Evolutionary conservation across 1,140 invertebrate genomes (phyloP).

Genomic region (Leptinotarsa lineolata): DNA sequence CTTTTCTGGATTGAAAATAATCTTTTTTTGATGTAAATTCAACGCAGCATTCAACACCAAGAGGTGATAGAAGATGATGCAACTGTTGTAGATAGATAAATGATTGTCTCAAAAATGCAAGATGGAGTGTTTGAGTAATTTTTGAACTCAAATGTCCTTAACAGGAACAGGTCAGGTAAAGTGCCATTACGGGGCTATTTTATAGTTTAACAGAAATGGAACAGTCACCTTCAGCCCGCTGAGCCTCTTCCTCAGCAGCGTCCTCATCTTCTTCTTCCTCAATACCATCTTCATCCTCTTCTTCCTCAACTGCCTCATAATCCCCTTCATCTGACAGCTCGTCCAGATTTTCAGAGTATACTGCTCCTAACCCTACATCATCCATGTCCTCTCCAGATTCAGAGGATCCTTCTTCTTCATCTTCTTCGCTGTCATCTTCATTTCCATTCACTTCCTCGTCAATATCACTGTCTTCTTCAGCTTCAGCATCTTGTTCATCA

Average conservation of each 20-base stretch:
- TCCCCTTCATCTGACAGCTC: constrained; percentile 65
- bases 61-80: too few relatives aligned
- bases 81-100: too few relatives aligned
- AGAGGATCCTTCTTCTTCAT: constrained; percentile 64
- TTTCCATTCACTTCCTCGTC: constrained; percentile 75
- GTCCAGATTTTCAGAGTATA: constrained; percentile 75
- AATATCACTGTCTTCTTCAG: constrained; percentile 69
- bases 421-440: constrained; percentile 70
- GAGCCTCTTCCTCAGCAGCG: constrained; percentile 62
- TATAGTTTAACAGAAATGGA: constrained; percentile 10
- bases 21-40: too few relatives aligned
- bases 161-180: too few relatives aligned
- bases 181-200: not conserved
- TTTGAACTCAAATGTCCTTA: too few relatives aligned
- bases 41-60: too few relatives aligned
- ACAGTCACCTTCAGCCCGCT: constrained; percentile 42
- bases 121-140: too few relatives aligned
- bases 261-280: constrained; percentile 65
- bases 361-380: constrained; percentile 63
- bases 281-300: constrained; percentile 65
- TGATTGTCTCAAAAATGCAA: too few relatives aligned
- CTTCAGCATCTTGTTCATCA: constrained; percentile 71
- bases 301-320: constrained; percentile 68
- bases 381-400: constrained; percentile 59
- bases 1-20: too few relatives aligned